phyloP scores from a whole-genome alignment of 2,888 invertebrate genomes.

The Uloborus plumipes region DNA sequence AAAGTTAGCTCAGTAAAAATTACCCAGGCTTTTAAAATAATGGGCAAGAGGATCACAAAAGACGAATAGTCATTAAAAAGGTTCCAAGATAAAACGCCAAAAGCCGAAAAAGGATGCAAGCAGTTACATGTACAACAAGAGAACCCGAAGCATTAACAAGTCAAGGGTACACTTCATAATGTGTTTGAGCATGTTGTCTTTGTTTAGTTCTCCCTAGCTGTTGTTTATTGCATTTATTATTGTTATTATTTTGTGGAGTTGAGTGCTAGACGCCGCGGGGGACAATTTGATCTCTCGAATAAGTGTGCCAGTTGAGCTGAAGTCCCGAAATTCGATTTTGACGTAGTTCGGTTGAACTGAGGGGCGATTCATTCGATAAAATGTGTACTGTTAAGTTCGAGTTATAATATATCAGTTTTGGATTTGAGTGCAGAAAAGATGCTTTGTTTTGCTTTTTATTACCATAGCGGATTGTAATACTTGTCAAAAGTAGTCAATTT shows the following conservation, averaged over 20 bases:
- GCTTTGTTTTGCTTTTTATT: too few relatives aligned
- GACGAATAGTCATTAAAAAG: conserved; percentile 28
- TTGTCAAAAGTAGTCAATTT: too few relatives aligned
- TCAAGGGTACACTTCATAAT: conserved; percentile 42
- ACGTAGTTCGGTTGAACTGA: conserved; percentile 22
- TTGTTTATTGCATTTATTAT: conserved; percentile 35
- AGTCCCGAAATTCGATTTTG: conserved; percentile 53
- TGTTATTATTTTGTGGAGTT: conserved; percentile 35
- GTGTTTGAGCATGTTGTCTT: conserved; percentile 9
- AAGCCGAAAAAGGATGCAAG: conserved; percentile 25
- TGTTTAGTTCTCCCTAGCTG: background rate
- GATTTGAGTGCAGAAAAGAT: too few relatives aligned
- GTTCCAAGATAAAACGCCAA: conserved; percentile 30
- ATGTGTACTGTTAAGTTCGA: too few relatives aligned
- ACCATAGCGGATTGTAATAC: too few relatives aligned
- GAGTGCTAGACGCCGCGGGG: conserved; percentile 21
- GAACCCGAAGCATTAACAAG: conserved; percentile 5
- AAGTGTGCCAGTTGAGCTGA: conserved; percentile 24
- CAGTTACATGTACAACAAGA: conserved; percentile 10
- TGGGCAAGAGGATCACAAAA: conserved; percentile 9
- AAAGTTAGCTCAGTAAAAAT: too few relatives aligned
- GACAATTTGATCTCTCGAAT: conserved; percentile 54
- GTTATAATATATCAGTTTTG: too few relatives aligned
- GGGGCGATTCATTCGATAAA: background rate
- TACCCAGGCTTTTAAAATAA: too few relatives aligned